Evolutionary conservation across 2,797 vertebrate species (phyloP).

Genomic region (Schizothorax lantsangensis): DNA sequence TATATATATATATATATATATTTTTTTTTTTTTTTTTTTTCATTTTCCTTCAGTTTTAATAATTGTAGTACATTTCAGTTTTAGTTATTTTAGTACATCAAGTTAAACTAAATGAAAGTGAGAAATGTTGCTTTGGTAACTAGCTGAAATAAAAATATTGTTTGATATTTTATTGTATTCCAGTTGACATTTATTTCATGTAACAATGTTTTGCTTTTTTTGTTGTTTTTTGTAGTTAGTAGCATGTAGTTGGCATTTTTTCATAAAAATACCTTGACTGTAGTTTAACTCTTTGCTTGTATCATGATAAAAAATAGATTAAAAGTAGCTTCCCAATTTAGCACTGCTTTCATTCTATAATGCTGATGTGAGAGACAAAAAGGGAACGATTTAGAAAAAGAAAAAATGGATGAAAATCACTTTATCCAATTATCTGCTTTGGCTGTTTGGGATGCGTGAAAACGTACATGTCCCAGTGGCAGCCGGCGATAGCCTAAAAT

Average conservation of each 20-base stretch:
- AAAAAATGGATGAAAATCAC: slow-evolving; percentile 35
- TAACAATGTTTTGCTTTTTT: no score
- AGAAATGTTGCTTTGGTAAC: no score
- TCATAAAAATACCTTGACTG: not conserved
- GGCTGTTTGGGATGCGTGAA: slow-evolving; percentile 48
- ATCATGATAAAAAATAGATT: not conserved
- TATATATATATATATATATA: no score
- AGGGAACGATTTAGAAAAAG: not conserved
- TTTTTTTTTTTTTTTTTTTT: no score
- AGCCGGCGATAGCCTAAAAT: slow-evolving; percentile 51
- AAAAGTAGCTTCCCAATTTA: not conserved
- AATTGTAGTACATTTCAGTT: no score
- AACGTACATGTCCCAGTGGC: slow-evolving; percentile 54
- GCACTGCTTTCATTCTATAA: not conserved
- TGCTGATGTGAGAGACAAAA: not conserved
- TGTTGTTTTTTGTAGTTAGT: no score
- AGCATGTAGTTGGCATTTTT: not conserved
- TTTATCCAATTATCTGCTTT: slow-evolving; percentile 57
- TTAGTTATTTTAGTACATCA: no score
- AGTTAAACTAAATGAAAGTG: no score
- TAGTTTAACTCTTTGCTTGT: not conserved
- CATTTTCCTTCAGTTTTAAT: no score
- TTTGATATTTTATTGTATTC: no score
- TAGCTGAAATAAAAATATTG: no score
- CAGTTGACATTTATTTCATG: no score